Base-by-base conservation (phyloP, 1,140 invertebrate genomes). In the Asobara japonica region DNA sequence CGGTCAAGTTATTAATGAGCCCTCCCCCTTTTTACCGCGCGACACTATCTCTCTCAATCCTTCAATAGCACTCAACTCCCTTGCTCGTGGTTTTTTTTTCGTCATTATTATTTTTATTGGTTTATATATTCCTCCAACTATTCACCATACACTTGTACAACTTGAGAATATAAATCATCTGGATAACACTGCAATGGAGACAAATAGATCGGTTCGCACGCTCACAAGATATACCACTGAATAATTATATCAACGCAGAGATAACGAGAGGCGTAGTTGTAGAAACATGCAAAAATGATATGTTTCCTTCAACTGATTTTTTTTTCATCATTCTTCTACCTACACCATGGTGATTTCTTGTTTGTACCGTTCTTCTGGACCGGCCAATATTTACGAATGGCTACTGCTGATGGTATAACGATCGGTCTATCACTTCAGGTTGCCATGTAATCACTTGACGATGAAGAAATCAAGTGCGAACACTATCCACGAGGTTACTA, bases 1-100 rank as follows among this genome's bases (percentile, higher is more conserved):
- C 51, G 61, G 66, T 72, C 64, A 72, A 60, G 62, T 70, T 75
- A 70, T 72, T 75, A 69, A 65, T 60, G 60, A 72, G 41, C 13
- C 41, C 69, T 16, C 67, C 33, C 65, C 8, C 16, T 69, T 69
- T 27, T 73, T 66, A 16, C 38, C 60, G 11, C 67, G 56, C 48
- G n/a, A 20, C 61, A 27, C 10, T 48, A 20, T 69, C 33, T 25
- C 27, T 51, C 36, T 68, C n/a, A 2, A 16, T 62, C 60, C 10
- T 13, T n/a, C 29, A 5, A 3, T n/a, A 30, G 31, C n/a, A 13
- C 13, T 31, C 25, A 30, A 29, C 7, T 62, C n/a, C 29, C 27
- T 30, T 62, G 16, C n/a, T 31, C n/a, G 25, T 8, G 2, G 3
- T 27, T 13, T 29, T 62, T 29, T 29, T 27, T 8, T 13, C 16